Evolutionary conservation across 2,888 invertebrate genomes (phyloP).

Genomic region (Sylvicola fuscatus): DNA sequence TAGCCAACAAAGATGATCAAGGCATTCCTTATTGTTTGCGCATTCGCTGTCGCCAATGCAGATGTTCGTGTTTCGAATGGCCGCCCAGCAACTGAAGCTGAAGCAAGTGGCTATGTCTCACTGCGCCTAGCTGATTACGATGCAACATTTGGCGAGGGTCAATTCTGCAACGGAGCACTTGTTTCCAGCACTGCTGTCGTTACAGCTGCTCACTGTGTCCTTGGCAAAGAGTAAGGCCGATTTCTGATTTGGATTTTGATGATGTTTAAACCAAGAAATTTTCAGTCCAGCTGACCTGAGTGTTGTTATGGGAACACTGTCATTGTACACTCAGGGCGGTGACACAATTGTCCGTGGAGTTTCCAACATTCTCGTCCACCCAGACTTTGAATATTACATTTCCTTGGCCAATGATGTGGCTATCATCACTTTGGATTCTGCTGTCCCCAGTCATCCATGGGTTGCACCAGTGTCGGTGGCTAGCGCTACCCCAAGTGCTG

Average conservation of each 20-base stretch:
- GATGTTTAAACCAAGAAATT: too few relatives aligned
- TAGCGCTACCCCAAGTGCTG: constrained; percentile 7
- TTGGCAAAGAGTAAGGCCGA: too few relatives aligned
- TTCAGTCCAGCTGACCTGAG: constrained; percentile 9
- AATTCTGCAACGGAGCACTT: constrained; percentile 8
- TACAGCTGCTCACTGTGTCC: constrained; percentile 17
- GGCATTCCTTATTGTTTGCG: too few relatives aligned
- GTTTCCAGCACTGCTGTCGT: constrained; percentile 6
- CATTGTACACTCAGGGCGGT: constrained; percentile 4
- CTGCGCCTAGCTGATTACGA: constrained; percentile 12
- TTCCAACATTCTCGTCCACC: constrained; percentile 10
- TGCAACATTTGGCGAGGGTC: constrained; percentile 7
- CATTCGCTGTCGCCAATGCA: too few relatives aligned
- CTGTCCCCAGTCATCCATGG: constrained; percentile 15
- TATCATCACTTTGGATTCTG: constrained; percentile 14
- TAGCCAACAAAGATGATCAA: too few relatives aligned
- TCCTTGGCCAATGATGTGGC: constrained; percentile 14
- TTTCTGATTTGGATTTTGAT: too few relatives aligned
- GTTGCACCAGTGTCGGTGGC: constrained; percentile 15
- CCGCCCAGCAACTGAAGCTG: too few relatives aligned
- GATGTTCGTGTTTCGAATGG: too few relatives aligned
- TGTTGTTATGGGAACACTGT: constrained; percentile 15
- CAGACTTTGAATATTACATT: constrained; percentile 6
- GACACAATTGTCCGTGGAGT: constrained; percentile 12
- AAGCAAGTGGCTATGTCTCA: constrained; percentile 10